A percentile compares a stretch with the other conserved stretches of the same genome.
phyloP scores from a whole-genome alignment of 2,888 invertebrate species.

The Cordilura impudica region DNA sequence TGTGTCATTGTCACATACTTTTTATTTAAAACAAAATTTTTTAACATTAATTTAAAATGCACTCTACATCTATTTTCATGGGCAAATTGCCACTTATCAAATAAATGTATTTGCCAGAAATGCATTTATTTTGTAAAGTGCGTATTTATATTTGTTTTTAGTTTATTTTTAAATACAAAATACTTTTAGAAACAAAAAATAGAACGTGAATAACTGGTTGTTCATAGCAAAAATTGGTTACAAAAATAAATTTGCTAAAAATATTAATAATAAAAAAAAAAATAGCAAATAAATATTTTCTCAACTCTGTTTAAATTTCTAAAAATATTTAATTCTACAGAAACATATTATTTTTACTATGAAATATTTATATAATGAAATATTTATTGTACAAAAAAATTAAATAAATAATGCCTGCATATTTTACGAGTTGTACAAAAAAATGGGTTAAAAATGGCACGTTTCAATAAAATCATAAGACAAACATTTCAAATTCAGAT shows the following conservation, averaged over 20 bases:
- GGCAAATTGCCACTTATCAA: conserved; percentile 57
- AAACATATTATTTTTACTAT: not conserved
- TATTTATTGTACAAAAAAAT: too few relatives aligned
- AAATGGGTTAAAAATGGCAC: conserved; percentile 23
- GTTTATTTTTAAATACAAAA: too few relatives aligned
- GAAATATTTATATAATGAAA: too few relatives aligned
- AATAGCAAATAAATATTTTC: not conserved
- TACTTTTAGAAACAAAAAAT: too few relatives aligned
- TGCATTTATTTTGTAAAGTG: conserved; percentile 5
- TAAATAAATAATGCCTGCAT: too few relatives aligned
- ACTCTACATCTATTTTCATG: conserved; percentile 40
- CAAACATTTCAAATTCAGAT: not conserved
- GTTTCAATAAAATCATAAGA: conserved; percentile 3
- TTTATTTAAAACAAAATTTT: conserved; percentile 45
- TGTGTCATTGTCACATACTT: conserved; percentile 61
- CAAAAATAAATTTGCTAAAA: too few relatives aligned
- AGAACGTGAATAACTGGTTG: too few relatives aligned
- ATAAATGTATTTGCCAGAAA: conserved; percentile 51
- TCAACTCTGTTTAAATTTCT: not conserved
- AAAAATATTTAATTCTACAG: conserved; percentile 11
- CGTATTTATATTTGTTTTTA: not conserved
- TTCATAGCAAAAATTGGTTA: too few relatives aligned
- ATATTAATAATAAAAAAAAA: too few relatives aligned
- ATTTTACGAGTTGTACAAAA: not conserved
- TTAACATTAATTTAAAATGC: too few relatives aligned